A percentile compares a stretch with the other conserved stretches of the same genome.
phyloP scores from a whole-genome alignment of 2,113 vertebrate species.

The Mungos mungo region DNA sequence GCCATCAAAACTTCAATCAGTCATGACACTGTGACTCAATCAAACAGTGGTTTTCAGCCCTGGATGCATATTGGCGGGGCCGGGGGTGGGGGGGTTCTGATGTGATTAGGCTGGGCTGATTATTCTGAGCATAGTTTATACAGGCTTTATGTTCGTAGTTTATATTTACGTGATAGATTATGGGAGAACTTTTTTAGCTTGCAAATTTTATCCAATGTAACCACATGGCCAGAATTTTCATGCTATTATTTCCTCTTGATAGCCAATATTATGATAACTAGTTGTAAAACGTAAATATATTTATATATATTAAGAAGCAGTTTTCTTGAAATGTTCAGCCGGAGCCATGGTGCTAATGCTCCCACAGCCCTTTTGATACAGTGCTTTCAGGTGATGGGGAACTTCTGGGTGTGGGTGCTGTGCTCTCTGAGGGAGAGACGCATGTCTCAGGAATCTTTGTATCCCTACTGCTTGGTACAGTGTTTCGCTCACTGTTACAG shows the following conservation, averaged over 20 bases:
- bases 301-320: neutral
- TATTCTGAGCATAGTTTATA: constrained; percentile 11
- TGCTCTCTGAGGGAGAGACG: neutral
- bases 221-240: neutral
- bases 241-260: neutral
- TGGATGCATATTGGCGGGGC: neutral
- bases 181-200: neutral
- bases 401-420: neutral
- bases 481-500: neutral
- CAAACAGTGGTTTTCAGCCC: neutral
- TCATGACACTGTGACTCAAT: neutral
- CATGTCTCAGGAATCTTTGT: neutral
- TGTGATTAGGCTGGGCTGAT: neutral
- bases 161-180: neutral
- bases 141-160: neutral
- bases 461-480: neutral
- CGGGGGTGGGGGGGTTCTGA: neutral
- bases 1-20: neutral
- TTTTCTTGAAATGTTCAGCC: neutral
- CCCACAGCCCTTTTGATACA: neutral
- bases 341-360: neutral
- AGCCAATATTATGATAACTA: too few relatives aligned
- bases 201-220: neutral
- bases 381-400: too few relatives aligned
- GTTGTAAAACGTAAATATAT: too few relatives aligned